These are phyloP conservation scores for Belgica antarctica DNA, from an alignment of 2,888 invertebrate species.

Conservation along the genomic window DNA sequence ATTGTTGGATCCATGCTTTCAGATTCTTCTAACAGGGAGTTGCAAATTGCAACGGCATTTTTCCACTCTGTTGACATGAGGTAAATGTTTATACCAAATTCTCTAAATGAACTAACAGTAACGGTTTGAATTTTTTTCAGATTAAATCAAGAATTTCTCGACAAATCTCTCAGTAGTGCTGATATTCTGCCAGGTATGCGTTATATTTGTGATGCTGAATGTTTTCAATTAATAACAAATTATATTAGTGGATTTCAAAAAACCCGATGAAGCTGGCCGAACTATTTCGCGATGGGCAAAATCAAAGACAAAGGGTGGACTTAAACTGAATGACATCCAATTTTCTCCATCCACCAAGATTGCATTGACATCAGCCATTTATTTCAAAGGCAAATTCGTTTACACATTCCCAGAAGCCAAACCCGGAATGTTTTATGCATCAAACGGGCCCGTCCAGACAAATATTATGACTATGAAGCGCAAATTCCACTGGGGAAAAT, in stretches of 20 bases:
- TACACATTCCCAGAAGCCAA: constrained; percentile 1
- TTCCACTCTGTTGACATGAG: constrained; percentile 6
- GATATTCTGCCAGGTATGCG: neutral
- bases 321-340: neutral
- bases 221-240: neutral
- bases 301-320: neutral
- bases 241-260: constrained; percentile 12
- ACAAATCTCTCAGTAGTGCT: neutral
- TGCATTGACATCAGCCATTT: constrained; percentile 3
- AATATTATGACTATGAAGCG: constrained; percentile 30
- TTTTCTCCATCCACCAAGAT: constrained; percentile 5
- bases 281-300: neutral
- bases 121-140: neutral
- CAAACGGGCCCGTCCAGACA: neutral
- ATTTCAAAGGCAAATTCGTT: constrained; percentile 35
- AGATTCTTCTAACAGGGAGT: neutral
- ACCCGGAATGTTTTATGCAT: neutral
- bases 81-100: neutral
- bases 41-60: constrained; percentile 34
- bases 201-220: no score
- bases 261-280: neutral
- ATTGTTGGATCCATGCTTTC: neutral
- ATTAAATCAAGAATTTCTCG: neutral
- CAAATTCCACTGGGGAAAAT: constrained; percentile 27
- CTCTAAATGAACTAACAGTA: neutral